Conservation (phyloP, 2,797 vertebrate genomes). For the Gadopsis marmoratus region DNA sequence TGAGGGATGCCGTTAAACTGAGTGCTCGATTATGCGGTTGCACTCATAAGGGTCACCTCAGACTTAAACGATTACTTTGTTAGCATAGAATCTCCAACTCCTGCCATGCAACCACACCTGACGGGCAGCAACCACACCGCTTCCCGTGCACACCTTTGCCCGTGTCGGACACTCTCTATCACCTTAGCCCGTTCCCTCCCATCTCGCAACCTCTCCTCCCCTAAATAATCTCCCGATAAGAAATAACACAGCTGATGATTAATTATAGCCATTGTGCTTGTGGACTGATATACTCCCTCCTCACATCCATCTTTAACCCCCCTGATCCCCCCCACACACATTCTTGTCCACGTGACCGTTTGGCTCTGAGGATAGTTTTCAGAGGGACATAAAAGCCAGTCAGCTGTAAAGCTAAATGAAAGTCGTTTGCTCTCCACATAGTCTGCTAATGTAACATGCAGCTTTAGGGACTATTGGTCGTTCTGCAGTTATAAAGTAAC, state of each 20-base stretch:
- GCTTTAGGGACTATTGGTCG: slow-evolving; percentile 90
- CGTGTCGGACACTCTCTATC: slow-evolving; percentile 38
- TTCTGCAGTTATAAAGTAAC: slow-evolving; percentile 88
- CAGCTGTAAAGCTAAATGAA: slow-evolving; percentile 91
- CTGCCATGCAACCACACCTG: slow-evolving; percentile 8
- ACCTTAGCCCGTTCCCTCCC: slow-evolving; percentile 46
- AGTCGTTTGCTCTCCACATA: slow-evolving; percentile 89
- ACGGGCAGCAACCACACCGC: slow-evolving; percentile 9
- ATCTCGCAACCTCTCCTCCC: slow-evolving; percentile 52
- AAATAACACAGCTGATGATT: slow-evolving; percentile 85
- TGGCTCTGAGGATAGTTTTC: slow-evolving; percentile 86
- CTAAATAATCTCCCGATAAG: slow-evolving; percentile 84
- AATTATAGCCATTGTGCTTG: slow-evolving; percentile 90
- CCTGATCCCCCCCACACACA: slow-evolving; percentile 27
- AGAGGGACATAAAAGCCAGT: slow-evolving; percentile 88
- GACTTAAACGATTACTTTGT: too few relatives aligned
- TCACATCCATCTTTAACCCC: slow-evolving; percentile 84
- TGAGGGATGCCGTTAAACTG: too few relatives aligned
- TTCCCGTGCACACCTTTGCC: slow-evolving; percentile 27
- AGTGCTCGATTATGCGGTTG: too few relatives aligned
- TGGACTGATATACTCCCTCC: slow-evolving; percentile 85
- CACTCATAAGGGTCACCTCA: too few relatives aligned
- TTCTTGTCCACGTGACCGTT: slow-evolving; percentile 72
- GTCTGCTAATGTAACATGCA: slow-evolving; percentile 85
- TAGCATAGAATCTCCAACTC: too few relatives aligned